These are phyloP conservation scores for Sigmodon hispidus DNA, from an alignment of 2,113 vertebrate species.

Conservation along the genomic window DNA sequence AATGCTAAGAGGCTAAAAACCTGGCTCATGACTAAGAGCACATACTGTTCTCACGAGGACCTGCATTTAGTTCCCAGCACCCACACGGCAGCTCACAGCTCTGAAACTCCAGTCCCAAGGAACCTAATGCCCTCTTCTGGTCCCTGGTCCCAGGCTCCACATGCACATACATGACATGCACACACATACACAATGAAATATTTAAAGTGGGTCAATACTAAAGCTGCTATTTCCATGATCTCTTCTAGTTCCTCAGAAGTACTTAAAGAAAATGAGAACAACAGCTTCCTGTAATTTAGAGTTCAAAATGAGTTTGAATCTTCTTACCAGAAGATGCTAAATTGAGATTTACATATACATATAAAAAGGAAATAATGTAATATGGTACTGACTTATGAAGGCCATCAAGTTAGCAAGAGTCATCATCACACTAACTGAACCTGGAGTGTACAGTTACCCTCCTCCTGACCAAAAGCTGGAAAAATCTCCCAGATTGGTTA, in stretches of 20 bases:
- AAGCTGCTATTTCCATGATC: background rate
- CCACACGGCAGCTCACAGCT: background rate
- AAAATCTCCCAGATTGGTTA: slow-evolving; percentile 10
- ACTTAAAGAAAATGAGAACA: slow-evolving; percentile 8
- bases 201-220: background rate
- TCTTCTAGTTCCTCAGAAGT: background rate
- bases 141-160: background rate
- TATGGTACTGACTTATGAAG: background rate
- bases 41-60: background rate
- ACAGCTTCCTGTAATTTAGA: slow-evolving; percentile 15
- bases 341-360: background rate
- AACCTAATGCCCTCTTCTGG: background rate
- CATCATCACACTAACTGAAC: background rate
- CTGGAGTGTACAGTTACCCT: slow-evolving; percentile 17
- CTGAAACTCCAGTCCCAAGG: background rate
- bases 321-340: slow-evolving; percentile 29
- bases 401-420: background rate
- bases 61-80: background rate
- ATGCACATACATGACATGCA: background rate
- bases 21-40: background rate
- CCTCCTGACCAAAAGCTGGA: slow-evolving; percentile 27
- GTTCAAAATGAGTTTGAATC: slow-evolving; percentile 49
- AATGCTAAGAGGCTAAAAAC: background rate
- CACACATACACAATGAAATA: background rate
- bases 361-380: background rate